phyloP scores from a whole-genome alignment of 1,140 invertebrate genomes.

The Macrobrachium rosenbergii region DNA sequence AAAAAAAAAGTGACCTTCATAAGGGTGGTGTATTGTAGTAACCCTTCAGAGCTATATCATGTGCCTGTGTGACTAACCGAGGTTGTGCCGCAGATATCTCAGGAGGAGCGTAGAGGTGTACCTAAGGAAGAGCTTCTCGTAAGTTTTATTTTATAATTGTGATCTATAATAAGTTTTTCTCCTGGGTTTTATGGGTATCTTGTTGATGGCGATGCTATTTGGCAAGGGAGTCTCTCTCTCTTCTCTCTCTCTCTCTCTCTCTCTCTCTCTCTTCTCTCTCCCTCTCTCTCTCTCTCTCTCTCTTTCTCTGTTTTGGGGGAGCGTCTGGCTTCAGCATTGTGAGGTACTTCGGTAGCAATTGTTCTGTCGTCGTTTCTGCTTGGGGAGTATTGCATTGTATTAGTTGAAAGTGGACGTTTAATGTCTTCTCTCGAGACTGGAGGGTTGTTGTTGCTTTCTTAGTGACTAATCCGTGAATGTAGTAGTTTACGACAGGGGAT shows the following conservation, averaged over 20 bases:
- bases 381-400: too few species aligned
- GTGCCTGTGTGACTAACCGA: slow-evolving; percentile 53
- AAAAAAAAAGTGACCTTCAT: slow-evolving; percentile 22
- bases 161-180: not conserved
- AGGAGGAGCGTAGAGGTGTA: slow-evolving; percentile 66
- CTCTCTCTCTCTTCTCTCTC: slow-evolving; percentile 13
- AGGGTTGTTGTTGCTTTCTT: too few species aligned
- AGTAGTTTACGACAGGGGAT: too few species aligned
- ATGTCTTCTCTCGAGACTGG: too few species aligned
- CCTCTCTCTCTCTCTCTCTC: not conserved
- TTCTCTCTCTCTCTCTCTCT: not conserved
- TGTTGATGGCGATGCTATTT: slow-evolving; percentile 6
- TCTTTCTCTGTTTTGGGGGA: not conserved
- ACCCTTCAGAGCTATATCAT: slow-evolving; percentile 32
- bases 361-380: too few species aligned
- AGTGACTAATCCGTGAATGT: too few species aligned
- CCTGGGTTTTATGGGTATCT: slow-evolving; percentile 7
- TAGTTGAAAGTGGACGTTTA: too few species aligned
- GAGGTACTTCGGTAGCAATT: too few species aligned
- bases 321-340: not conserved
- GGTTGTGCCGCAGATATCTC: slow-evolving; percentile 65
- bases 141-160: slow-evolving; percentile 50
- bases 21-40: slow-evolving; percentile 40
- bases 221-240: not conserved
- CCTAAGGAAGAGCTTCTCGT: slow-evolving; percentile 66